phyloP scores from a whole-genome alignment of 2,797 vertebrate species.

The Sphaeramia orbicularis region DNA sequence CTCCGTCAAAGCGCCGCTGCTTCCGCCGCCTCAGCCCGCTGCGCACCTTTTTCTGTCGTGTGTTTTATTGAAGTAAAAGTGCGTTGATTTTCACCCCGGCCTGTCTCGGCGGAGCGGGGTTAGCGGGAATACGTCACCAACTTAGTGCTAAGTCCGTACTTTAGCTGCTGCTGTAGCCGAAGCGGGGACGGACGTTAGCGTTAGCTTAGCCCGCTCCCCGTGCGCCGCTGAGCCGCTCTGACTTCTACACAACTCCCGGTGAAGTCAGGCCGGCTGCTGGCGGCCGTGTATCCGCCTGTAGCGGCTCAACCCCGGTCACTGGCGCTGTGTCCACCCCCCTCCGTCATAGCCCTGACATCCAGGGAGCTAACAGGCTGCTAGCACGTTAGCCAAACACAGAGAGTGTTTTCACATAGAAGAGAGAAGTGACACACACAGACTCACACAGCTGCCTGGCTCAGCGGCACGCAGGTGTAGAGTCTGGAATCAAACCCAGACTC shows the following conservation, averaged over 20 bases:
- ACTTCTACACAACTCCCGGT: conserved; percentile 29
- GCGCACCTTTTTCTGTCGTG: conserved; percentile 60
- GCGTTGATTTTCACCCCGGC: conserved; percentile 76
- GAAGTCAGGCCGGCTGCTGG: conserved; percentile 24
- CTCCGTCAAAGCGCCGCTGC: conserved; percentile 49
- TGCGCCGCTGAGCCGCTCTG: conserved; percentile 17
- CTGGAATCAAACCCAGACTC: too few relatives aligned
- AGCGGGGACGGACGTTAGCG: conserved; percentile 31
- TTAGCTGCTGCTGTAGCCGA: conserved; percentile 54
- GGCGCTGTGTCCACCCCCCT: conserved; percentile 44
- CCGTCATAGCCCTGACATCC: conserved; percentile 22
- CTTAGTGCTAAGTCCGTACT: conserved; percentile 74
- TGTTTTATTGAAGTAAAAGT: conserved; percentile 79
- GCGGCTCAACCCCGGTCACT: conserved; percentile 18
- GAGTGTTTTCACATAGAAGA: conserved; percentile 29
- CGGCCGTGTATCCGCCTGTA: background rate
- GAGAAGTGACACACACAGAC: conserved; percentile 4
- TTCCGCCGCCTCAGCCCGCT: conserved; percentile 41
- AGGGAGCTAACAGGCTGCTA: conserved; percentile 49
- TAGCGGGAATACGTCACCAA: conserved; percentile 87
- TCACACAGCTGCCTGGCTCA: background rate
- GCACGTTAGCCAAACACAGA: conserved; percentile 57
- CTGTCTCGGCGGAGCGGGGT: conserved; percentile 81
- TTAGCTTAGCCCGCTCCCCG: conserved; percentile 31
- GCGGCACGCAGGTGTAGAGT: too few relatives aligned